Evolutionary conservation across 2,888 invertebrate species (phyloP).

Genomic region (Blastobasis adustella): DNA sequence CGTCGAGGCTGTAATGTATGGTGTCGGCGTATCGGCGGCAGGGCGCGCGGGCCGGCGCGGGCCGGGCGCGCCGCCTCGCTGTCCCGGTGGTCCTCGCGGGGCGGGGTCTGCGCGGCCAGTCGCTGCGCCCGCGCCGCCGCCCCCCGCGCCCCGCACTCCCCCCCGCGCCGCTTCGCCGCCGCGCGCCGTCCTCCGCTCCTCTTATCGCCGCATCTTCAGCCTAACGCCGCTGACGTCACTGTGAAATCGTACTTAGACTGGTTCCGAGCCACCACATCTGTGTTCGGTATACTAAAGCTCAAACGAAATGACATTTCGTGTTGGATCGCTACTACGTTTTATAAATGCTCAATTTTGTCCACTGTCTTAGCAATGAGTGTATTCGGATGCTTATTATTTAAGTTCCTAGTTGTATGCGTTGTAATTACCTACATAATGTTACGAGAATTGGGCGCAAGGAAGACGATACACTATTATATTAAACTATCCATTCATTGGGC

Average conservation of each 20-base stretch:
- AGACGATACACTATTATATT: slow-evolving; percentile 21
- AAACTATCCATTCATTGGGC: slow-evolving; percentile 10
- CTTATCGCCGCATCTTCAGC: slow-evolving; percentile 69
- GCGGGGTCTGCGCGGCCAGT: slow-evolving; percentile 68
- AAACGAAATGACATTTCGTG: too few relatives aligned
- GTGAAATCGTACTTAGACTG: too few relatives aligned
- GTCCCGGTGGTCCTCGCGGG: slow-evolving; percentile 74
- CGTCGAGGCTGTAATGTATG: not conserved
- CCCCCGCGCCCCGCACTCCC: slow-evolving; percentile 38
- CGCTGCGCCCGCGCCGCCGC: slow-evolving; percentile 41
- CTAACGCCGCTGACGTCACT: slow-evolving; percentile 61
- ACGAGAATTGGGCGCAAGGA: too few relatives aligned
- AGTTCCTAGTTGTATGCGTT: too few relatives aligned
- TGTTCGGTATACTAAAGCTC: too few relatives aligned
- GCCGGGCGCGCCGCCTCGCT: slow-evolving; percentile 61
- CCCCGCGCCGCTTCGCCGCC: slow-evolving; percentile 30
- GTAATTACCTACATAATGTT: too few relatives aligned
- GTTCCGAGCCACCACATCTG: too few relatives aligned
- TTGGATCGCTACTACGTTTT: too few relatives aligned
- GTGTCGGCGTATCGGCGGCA: slow-evolving; percentile 19
- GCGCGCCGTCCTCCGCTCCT: slow-evolving; percentile 33
- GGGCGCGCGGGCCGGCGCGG: slow-evolving; percentile 17
- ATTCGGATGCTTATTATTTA: too few relatives aligned
- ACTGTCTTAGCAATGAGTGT: too few relatives aligned
- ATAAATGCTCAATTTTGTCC: too few relatives aligned